Percentiles rank a stretch among this genome's conserved stretches.
Evolutionary conservation across 1,140 invertebrate genomes (phyloP).

Genomic region (Trachymyrmex septentrionalis): DNA sequence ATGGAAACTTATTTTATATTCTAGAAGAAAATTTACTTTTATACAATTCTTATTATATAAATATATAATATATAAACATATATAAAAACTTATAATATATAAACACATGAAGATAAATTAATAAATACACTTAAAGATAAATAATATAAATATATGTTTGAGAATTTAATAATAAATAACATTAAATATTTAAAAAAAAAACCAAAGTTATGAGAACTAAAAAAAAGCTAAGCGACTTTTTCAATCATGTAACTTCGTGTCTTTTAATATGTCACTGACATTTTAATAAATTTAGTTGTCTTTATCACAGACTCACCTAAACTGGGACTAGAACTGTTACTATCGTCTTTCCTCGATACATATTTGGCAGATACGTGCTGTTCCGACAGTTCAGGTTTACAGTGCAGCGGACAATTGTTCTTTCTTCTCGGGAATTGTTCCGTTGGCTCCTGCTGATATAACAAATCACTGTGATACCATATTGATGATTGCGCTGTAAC

Average conservation of each 20-base stretch:
- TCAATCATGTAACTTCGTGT: neutral
- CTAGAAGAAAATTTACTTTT: neutral
- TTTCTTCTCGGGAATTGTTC: slow-evolving; percentile 74
- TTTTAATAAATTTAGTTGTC: neutral
- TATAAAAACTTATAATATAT: neutral
- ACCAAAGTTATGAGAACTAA: neutral
- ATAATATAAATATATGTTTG: neutral
- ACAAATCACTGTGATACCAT: slow-evolving; percentile 37
- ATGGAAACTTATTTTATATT: neutral
- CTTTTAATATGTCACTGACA: neutral
- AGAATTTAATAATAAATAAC: neutral
- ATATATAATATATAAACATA: neutral
- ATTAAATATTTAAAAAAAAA: neutral
- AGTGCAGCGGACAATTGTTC: slow-evolving; percentile 80
- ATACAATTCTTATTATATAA: neutral
- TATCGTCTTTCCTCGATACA: slow-evolving; percentile 73
- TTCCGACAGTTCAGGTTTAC: slow-evolving; percentile 73
- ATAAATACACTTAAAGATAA: neutral
- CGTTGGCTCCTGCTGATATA: slow-evolving; percentile 71
- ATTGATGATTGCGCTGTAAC: slow-evolving; percentile 46
- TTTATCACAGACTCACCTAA: slow-evolving; percentile 69
- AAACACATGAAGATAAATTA: neutral
- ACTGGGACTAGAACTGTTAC: slow-evolving; percentile 76
- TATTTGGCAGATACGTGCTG: slow-evolving; percentile 78
- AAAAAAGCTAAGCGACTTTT: neutral